Percentiles rank a stretch among this genome's conserved stretches.
Evolutionary conservation across 1,140 invertebrate genomes (phyloP).

Genomic region (Cyclargus thomasi): DNA sequence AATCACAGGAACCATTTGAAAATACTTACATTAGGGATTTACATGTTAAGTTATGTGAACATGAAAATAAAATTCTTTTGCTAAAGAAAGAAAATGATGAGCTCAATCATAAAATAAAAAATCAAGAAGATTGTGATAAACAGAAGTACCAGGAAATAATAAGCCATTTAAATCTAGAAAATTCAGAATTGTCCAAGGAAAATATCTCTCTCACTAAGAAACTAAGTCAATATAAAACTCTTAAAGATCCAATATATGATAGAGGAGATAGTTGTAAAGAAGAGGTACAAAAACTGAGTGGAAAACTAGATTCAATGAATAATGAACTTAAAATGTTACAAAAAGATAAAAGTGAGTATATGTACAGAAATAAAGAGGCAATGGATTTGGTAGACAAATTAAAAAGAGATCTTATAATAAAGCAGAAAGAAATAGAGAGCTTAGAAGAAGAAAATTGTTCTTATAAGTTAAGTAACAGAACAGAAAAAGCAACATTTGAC

Average conservation of each 20-base stretch:
- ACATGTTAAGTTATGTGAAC: constrained; percentile 61
- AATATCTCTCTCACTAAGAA: constrained; percentile 57
- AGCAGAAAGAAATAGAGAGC: constrained; percentile 59
- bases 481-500: constrained; percentile 55
- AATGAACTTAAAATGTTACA: constrained; percentile 48
- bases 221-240: constrained; percentile 51
- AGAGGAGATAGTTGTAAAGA: constrained; percentile 35
- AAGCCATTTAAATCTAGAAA: constrained; percentile 62
- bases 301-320: constrained; percentile 45
- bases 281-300: constrained; percentile 45
- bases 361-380: constrained; percentile 50
- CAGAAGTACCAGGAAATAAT: constrained; percentile 61
- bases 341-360: constrained; percentile 63
- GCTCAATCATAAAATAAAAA: constrained; percentile 37
- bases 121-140: constrained; percentile 42
- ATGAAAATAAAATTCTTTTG: constrained; percentile 65
- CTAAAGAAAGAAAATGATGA: constrained; percentile 70
- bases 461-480: constrained; percentile 61
- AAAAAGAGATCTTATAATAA: constrained; percentile 57
- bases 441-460: constrained; percentile 65
- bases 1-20: constrained; percentile 30
- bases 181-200: constrained; percentile 62
- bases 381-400: constrained; percentile 53
- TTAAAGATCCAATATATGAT: constrained; percentile 37
- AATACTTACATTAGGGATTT: constrained; percentile 53